These are phyloP conservation scores for Nasonia giraulti DNA, from an alignment of 1,140 invertebrate species.

Conservation along the genomic window DNA sequence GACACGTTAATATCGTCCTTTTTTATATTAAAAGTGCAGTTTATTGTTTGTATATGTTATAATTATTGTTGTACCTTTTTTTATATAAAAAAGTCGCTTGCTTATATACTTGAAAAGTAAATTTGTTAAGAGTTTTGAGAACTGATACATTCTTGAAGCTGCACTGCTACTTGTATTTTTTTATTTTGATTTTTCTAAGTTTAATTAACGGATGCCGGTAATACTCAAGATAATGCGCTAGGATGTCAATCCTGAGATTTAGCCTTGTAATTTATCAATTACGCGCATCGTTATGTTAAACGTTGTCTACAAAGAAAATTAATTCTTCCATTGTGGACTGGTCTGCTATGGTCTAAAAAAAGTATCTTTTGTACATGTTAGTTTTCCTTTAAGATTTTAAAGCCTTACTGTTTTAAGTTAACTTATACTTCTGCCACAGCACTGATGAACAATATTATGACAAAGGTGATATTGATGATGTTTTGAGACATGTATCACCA, in stretches of 20 bases:
- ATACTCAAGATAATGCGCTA: constrained; percentile 38
- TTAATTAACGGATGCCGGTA: constrained; percentile 41
- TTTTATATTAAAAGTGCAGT: constrained; percentile 38
- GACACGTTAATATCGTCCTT: constrained; percentile 39
- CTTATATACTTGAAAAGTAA: constrained; percentile 36
- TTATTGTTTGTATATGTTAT: constrained; percentile 49
- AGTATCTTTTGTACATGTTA: constrained; percentile 59
- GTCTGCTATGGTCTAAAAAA: constrained; percentile 58
- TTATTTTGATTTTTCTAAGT: constrained; percentile 43
- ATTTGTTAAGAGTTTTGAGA: constrained; percentile 45
- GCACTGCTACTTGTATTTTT: constrained; percentile 47
- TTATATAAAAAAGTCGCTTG: constrained; percentile 32
- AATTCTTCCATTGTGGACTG: constrained; percentile 60
- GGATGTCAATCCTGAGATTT: constrained; percentile 43
- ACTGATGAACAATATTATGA: constrained; percentile 45
- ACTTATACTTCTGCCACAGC: constrained; percentile 54
- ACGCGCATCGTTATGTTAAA: constrained; percentile 50
- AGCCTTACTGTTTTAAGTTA: constrained; percentile 58
- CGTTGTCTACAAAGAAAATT: constrained; percentile 42
- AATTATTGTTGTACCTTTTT: constrained; percentile 50
- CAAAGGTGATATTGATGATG: constrained; percentile 52
- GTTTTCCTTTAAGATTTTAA: constrained; percentile 55
- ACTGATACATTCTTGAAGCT: constrained; percentile 32
- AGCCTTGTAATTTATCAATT: constrained; percentile 46
- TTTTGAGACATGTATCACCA: constrained; percentile 39